Conservation (phyloP, 1,140 invertebrate species). For the Eumaeus atala region DNA sequence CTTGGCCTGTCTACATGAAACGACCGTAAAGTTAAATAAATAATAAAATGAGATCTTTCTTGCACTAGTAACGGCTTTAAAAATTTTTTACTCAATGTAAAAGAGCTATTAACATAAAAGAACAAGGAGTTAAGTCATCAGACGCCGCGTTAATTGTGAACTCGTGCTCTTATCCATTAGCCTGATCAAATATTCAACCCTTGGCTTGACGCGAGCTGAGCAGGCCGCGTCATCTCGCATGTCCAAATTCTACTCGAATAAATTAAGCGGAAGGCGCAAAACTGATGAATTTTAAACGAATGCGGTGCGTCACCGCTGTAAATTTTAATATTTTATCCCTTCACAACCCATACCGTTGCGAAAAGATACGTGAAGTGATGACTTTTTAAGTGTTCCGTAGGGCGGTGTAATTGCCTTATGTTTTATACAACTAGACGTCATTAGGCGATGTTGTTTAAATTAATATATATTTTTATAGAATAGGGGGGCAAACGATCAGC, state of each 20-base stretch:
- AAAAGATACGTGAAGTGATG: neutral
- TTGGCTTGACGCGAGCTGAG: constrained; percentile 30
- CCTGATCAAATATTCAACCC: constrained; percentile 33
- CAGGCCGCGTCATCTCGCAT: constrained; percentile 45
- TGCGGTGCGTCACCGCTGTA: constrained; percentile 42
- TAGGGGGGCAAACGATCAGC: too few relatives aligned
- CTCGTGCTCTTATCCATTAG: constrained; percentile 20
- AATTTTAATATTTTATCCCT: constrained; percentile 5
- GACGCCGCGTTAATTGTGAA: constrained; percentile 15
- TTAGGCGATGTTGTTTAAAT: too few relatives aligned
- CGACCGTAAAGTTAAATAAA: too few relatives aligned
- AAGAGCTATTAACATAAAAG: neutral
- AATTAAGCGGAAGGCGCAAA: constrained; percentile 48
- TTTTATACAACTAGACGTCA: too few relatives aligned
- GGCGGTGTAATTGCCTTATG: neutral
- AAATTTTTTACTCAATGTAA: too few relatives aligned
- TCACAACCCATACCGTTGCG: neutral
- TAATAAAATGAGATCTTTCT: too few relatives aligned
- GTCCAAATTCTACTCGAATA: constrained; percentile 59
- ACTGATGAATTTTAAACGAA: constrained; percentile 61
- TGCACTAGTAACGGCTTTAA: too few relatives aligned
- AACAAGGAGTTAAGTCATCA: neutral
- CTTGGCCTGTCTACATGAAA: too few relatives aligned
- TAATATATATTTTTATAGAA: too few relatives aligned
- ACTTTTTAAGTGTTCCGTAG: constrained; percentile 2